phyloP scores from a whole-genome alignment of 2,888 invertebrate species.

The Hydrotaea diabolus region DNA sequence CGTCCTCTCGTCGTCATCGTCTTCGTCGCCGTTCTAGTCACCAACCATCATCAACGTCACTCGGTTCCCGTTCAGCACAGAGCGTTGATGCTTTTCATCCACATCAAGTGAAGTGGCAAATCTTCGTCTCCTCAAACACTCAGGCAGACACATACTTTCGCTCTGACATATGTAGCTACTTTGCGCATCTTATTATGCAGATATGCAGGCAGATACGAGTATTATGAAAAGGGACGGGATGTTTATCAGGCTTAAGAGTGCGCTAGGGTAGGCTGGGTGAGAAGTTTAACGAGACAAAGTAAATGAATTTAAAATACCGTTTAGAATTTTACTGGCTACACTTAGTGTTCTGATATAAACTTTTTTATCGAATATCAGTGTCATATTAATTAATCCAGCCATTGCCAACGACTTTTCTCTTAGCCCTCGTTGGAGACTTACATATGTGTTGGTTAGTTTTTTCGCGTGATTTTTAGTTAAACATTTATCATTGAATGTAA shows the following conservation, averaged over 20 bases:
- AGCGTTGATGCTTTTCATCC: conserved; percentile 32
- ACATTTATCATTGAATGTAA: background rate
- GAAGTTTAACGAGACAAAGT: too few species aligned
- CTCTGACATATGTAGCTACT: conserved; percentile 33
- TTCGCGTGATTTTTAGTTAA: background rate
- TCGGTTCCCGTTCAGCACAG: background rate
- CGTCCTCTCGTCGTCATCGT: background rate
- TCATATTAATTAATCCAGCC: too few species aligned
- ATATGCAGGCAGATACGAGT: conserved; percentile 3
- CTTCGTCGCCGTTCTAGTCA: conserved; percentile 36
- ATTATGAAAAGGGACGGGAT: background rate
- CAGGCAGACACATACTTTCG: conserved; percentile 19
- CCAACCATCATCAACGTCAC: conserved; percentile 31
- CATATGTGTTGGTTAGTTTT: background rate
- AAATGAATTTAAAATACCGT: too few species aligned
- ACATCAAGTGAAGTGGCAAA: conserved; percentile 58
- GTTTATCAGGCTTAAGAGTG: background rate
- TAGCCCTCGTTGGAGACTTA: too few species aligned
- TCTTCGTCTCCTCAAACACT: conserved; percentile 32
- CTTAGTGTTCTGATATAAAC: too few species aligned
- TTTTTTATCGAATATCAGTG: too few species aligned
- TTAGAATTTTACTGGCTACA: too few species aligned
- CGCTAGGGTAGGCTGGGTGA: too few species aligned
- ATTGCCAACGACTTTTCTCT: too few species aligned
- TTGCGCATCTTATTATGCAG: conserved; percentile 25